Evolutionary conservation across 2,113 vertebrate genomes (phyloP), one percentile per base, ranked within the genome.

Genomic region (Xyliphius kryptos): DNA sequence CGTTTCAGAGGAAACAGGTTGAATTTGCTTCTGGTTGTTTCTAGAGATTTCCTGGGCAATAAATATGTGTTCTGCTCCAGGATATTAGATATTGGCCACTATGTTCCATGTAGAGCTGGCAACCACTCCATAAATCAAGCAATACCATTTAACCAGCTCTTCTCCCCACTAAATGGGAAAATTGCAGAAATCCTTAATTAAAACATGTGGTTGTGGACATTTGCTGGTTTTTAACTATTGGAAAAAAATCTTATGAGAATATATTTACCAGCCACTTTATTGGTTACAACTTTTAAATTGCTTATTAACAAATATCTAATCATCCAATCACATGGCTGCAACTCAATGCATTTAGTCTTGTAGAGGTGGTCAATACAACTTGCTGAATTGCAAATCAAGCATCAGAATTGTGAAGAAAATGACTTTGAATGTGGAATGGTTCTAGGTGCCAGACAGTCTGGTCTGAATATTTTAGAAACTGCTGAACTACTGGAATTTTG

Each of bases 71-170:
- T 43, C 7, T 48, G 16, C 16, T 7, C 22, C 26, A 55, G 61
- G 11, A 53, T n/a, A 38, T 70, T 64, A 63, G 54, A 21, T 52
- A 37, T 19, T 43, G 21, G 62, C 69, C 62, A 54, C 22, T 7
- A 16, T 36, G 55, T 44, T 48, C 16, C 51, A 37, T 43, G 49
- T 21, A 61, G 32, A 50, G 36, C 9, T 50, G 46, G 37, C 56
- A 57, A 32, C 52, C 71, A 66, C 67, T 59, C 67, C 71, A 48
- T 67, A 22, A 55, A 37, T 15, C 41, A 59, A 57, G 54, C 22
- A 19, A 49, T 62, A 22, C 15, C 47, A 19, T 69, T 21, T 50
- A 9, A 62, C 21, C 52, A 63, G 51, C 65, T 61, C 66, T 54
- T 15, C 13, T 32, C 17, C 57, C 17, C 17, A 52, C 14, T 51